Base-by-base conservation (phyloP, 2,797 vertebrate species). In the Champsocephalus gunnari region DNA sequence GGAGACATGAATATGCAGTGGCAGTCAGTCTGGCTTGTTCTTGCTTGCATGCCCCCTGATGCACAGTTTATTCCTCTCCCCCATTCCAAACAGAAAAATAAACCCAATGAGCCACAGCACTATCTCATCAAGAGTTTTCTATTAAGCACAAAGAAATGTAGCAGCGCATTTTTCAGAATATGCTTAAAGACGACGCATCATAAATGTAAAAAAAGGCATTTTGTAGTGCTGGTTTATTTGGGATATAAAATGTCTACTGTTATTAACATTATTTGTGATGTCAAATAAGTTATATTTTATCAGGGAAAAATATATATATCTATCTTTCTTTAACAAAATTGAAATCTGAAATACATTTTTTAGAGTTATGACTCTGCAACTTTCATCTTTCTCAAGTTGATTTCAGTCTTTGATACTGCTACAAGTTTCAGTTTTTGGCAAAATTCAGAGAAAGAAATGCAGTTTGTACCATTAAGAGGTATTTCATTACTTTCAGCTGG, bases 1-100 rank as follows among this genome's bases (percentile, higher is more conserved):
- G 83, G 94, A 94, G 77, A 91, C 92, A 81, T 93, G 95, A 94
- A 94, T 96, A 94, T 95, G 95, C 91, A 93, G 93, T 93, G 93
- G 92, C 87, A 90, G 92, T 91, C 89, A 74, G 87, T 89, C 88
- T 88, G 83, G 82, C 89, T 89, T 84, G 85, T 88, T 91, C 84
- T 80, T 85, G 85, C 86, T 86, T 58, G 86, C 81, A 84, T 88
- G 86, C 80, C 82, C 87, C 89, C 82, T 84, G 83, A 91, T 89
- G 86, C 86, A 91, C 83, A 80, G 82, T 92, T 92, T 91, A 83
- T 81, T 86, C 84, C 83, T 87, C 73, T 85, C 71, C 69, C 77
- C 77, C 79, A 81, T 89, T 86, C 61, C 87, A 92, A 89, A 85
- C 82, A 86, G 84, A 88, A 88, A 91, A 91, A 93, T 88, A 91